A percentile compares a stretch with the other conserved stretches of the same genome.
Evolutionary conservation across 2,113 vertebrate genomes (phyloP).

Genomic region (Oplegnathus fasciatus): DNA sequence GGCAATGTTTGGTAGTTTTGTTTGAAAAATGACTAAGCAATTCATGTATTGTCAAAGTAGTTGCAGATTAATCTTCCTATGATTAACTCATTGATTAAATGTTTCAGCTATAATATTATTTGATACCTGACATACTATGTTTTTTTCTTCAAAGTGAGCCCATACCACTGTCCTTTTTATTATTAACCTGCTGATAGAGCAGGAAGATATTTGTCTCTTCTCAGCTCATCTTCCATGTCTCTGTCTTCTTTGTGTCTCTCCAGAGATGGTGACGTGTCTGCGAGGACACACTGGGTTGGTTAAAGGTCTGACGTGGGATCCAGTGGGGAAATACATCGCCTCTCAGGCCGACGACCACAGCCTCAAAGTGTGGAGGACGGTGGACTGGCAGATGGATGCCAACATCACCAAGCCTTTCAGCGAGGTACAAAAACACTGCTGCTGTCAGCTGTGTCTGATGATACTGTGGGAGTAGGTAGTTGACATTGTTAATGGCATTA

Average conservation of each 20-base stretch:
- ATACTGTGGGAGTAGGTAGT: neutral
- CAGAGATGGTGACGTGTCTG: conserved; percentile 95
- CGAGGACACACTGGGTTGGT: conserved; percentile 96
- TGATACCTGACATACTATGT: neutral
- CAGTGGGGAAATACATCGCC: conserved; percentile 97
- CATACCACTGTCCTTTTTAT: neutral
- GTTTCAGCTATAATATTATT: no score
- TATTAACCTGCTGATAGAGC: neutral
- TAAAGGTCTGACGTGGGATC: conserved; percentile 98
- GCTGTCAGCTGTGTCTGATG: neutral
- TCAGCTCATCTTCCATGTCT: neutral
- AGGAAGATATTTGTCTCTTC: neutral
- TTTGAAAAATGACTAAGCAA: no score
- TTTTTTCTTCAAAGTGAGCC: neutral
- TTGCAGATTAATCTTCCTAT: no score
- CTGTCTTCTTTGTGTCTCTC: neutral
- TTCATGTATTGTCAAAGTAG: no score
- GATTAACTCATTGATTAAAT: no score
- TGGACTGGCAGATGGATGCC: conserved; percentile 98
- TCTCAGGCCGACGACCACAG: conserved; percentile 98
- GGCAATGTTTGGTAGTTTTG: no score
- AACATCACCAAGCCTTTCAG: conserved; percentile 98
- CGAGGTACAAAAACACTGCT: conserved; percentile 85
- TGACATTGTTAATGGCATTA: neutral
- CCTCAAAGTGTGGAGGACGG: conserved; percentile 96